These are phyloP conservation scores for Caenorhabditis afra DNA, from an alignment of 2,888 invertebrate species.

Conservation along the genomic window DNA sequence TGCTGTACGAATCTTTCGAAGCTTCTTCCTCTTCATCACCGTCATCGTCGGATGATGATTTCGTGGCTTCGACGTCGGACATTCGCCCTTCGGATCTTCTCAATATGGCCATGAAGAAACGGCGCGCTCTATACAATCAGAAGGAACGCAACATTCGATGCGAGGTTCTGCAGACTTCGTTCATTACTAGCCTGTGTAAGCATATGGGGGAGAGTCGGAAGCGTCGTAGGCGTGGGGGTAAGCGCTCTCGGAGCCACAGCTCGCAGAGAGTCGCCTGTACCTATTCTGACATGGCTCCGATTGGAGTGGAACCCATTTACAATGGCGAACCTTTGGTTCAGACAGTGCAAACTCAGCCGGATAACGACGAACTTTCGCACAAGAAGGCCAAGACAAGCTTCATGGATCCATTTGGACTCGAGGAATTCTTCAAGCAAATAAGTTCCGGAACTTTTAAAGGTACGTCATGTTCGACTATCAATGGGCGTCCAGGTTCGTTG, in stretches of 20 bases:
- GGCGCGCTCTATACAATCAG: slow-evolving; percentile 59
- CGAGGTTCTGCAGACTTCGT: slow-evolving; percentile 72
- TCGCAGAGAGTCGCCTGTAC: slow-evolving; percentile 33
- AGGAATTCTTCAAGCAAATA: slow-evolving; percentile 66
- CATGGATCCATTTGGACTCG: slow-evolving; percentile 70
- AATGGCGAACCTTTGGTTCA: slow-evolving; percentile 61
- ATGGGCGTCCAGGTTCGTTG: slow-evolving; percentile 42
- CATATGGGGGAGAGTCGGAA: slow-evolving; percentile 74
- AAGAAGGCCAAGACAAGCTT: slow-evolving; percentile 54
- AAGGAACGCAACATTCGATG: slow-evolving; percentile 69
- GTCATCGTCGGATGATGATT: slow-evolving; percentile 64
- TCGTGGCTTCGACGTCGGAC: slow-evolving; percentile 16
- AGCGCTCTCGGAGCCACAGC: slow-evolving; percentile 41
- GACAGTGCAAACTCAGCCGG: slow-evolving; percentile 36
- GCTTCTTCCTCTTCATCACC: slow-evolving; percentile 42
- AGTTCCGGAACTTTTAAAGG: slow-evolving; percentile 41
- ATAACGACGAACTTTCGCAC: slow-evolving; percentile 43
- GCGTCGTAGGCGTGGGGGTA: slow-evolving; percentile 65
- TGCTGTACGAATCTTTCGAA: slow-evolving; percentile 44
- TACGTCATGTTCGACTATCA: slow-evolving; percentile 37
- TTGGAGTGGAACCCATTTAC: slow-evolving; percentile 23
- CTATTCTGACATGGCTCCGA: slow-evolving; percentile 38
- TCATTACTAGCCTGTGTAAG: slow-evolving; percentile 75
- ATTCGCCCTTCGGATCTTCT: slow-evolving; percentile 69
- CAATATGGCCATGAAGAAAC: slow-evolving; percentile 72